phyloP scores from a whole-genome alignment of 2,888 invertebrate genomes.

The Pedicia rivosa region DNA sequence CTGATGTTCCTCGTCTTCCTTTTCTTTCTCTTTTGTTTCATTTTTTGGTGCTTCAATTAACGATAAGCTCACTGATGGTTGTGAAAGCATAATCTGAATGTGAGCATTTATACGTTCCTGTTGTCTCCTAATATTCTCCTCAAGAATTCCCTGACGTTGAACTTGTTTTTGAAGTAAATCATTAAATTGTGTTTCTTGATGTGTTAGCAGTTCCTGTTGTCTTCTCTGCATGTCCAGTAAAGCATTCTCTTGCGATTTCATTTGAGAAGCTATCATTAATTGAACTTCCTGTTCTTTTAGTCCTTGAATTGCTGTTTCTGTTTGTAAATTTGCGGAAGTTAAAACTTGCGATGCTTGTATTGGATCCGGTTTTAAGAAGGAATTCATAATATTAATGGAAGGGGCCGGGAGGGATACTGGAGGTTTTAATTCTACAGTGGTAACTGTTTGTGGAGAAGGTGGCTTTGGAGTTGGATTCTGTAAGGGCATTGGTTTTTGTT shows the following conservation, averaged over 20 bases:
- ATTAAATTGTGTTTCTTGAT: constrained; percentile 26
- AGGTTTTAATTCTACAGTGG: constrained; percentile 1
- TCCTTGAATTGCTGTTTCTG: constrained; percentile 19
- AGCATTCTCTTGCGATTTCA: constrained; percentile 26
- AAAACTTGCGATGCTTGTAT: background rate
- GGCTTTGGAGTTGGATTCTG: background rate
- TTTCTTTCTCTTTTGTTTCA: background rate
- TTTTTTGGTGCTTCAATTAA: background rate
- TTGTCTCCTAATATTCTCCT: constrained; percentile 25
- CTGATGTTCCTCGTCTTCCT: constrained; percentile 3
- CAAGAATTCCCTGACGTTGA: constrained; percentile 25
- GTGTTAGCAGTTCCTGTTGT: constrained; percentile 21
- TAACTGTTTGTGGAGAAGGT: background rate
- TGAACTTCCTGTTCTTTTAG: constrained; percentile 28
- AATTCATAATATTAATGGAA: no score
- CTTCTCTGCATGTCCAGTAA: constrained; percentile 26
- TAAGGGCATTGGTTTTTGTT: background rate
- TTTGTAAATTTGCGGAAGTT: constrained; percentile 18
- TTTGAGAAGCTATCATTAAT: constrained; percentile 23
- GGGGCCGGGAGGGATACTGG: background rate
- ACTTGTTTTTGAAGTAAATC: constrained; percentile 25
- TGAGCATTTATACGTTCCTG: constrained; percentile 29
- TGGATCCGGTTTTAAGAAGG: no score
- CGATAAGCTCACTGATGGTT: no score
- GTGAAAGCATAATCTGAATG: constrained; percentile 16